Conservation (phyloP, 2,113 vertebrate genomes). For the Glaucomys volans region DNA sequence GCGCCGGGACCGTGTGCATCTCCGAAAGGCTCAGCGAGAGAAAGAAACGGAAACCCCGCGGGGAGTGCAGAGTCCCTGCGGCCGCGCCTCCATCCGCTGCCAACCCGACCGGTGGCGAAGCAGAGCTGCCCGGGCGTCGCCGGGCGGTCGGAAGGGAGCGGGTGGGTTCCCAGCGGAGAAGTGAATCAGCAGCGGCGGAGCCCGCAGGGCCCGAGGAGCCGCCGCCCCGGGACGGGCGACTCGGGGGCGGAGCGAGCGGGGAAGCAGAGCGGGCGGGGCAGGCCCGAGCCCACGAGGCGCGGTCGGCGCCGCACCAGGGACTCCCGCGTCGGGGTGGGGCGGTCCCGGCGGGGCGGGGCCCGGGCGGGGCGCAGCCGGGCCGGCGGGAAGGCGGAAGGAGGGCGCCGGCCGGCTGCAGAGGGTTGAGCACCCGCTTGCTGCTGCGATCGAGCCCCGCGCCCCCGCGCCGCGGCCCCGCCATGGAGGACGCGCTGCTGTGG, state of each 20-base stretch:
- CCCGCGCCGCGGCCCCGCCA: constrained; percentile 24
- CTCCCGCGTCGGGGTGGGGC: too few relatives aligned
- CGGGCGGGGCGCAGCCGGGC: not conserved
- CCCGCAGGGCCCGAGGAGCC: fast-evolving
- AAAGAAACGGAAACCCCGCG: not conserved
- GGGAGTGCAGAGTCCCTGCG: not conserved
- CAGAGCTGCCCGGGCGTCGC: not conserved
- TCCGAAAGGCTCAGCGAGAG: not conserved
- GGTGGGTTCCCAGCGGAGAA: not conserved
- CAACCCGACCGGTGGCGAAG: not conserved
- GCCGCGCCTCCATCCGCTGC: not conserved
- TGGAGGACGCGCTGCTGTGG: constrained; percentile 69
- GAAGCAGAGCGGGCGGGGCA: too few relatives aligned
- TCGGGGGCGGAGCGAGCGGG: not conserved
- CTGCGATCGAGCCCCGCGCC: not conserved
- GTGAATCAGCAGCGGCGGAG: not conserved
- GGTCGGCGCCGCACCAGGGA: too few relatives aligned
- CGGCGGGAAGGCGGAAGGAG: not conserved
- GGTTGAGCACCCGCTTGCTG: not conserved
- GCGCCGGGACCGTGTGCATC: too few relatives aligned
- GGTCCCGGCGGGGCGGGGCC: too few relatives aligned
- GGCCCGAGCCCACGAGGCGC: not conserved
- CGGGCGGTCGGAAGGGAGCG: fast-evolving
- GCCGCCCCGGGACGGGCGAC: fast-evolving
- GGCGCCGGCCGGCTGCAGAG: fast-evolving